These are phyloP conservation scores for Tachina lurida DNA, from an alignment of 2,888 invertebrate genomes.

Conservation along the genomic window DNA sequence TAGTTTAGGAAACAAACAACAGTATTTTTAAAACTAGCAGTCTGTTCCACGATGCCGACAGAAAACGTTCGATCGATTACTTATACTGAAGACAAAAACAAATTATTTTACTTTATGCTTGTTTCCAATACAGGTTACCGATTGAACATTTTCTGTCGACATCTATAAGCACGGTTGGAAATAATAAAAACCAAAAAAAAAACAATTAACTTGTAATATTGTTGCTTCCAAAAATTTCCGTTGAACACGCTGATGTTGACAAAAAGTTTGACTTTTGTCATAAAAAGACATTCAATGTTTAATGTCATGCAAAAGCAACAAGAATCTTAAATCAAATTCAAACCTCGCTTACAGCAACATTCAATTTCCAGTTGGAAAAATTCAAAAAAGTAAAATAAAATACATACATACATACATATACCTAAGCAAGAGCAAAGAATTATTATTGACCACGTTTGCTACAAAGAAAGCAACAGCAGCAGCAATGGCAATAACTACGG, in stretches of 20 bases:
- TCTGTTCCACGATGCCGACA: too few species aligned
- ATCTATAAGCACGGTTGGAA: conserved; percentile 27
- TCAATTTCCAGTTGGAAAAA: conserved; percentile 40
- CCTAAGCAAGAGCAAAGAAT: conserved; percentile 72
- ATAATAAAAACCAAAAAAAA: conserved; percentile 4
- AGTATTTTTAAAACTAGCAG: conserved; percentile 20
- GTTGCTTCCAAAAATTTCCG: background rate
- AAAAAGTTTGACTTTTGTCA: conserved; percentile 13
- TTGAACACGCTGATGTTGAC: background rate
- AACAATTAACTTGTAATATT: background rate
- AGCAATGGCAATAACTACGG: conserved; percentile 41
- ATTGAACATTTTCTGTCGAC: background rate
- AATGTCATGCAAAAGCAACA: background rate
- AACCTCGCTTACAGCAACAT: background rate
- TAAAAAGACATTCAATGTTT: background rate
- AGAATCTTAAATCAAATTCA: background rate
- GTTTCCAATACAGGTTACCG: too few species aligned
- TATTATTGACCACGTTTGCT: conserved; percentile 79
- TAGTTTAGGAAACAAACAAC: conserved; percentile 43
- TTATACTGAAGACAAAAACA: too few species aligned
- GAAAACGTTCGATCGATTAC: too few species aligned
- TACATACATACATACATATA: too few species aligned
- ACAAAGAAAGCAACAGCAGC: conserved; percentile 71
- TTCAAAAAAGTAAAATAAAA: background rate
- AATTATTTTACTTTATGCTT: too few species aligned